Base-by-base conservation (phyloP, 2,113 vertebrate species). In the Loxodonta africana region DNA sequence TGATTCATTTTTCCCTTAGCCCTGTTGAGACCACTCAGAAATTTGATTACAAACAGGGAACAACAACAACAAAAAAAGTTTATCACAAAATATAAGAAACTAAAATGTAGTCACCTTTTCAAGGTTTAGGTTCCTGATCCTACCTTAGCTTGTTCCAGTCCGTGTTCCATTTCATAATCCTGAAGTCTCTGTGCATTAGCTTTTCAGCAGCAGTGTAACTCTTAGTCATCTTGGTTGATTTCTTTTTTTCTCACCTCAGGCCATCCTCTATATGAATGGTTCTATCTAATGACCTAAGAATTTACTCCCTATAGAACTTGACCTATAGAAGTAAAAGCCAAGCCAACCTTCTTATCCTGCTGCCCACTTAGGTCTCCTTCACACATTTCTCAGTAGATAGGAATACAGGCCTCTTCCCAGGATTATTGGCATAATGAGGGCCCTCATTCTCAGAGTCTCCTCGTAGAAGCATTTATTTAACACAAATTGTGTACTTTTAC, bases 21-120 rank as follows among this genome's bases (percentile, higher is more conserved):
- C 84, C 21, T 57, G 6, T 84, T 73, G 77, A 83, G 28, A 74
- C n/a, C 63, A n/a, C 90, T 92, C 9, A 89, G 71, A 89, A 89
- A 23, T 83, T 65, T 63, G 30, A 85, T 51, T 69, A 84, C 44
- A 84, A 73, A 83, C 78, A 37, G 63, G 57, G 25, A 60, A 62
- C 33, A 48, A 48, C 7, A 33, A 69, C n/a, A 73, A 25, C 62
- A 83, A 90, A 73, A 33, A 60, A 48, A 91, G 51, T 60, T 87
- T 69, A 23, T 60, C 83, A 88, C 21, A 71, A 88, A 87, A 62
- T 87, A 91, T 17, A n/a, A 2, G 23, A 65, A 65, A 85, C 37
- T 91, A 26, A 48, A 77, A 83, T 83, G 28, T 63, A 76, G n/a
- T 15, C 57, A 41, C 37, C 67, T 53, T 74, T 86, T 67, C 15